Evolutionary conservation across 2,888 invertebrate genomes (phyloP), one percentile per base, ranked within the genome.

Genomic region (Brenthis ino): DNA sequence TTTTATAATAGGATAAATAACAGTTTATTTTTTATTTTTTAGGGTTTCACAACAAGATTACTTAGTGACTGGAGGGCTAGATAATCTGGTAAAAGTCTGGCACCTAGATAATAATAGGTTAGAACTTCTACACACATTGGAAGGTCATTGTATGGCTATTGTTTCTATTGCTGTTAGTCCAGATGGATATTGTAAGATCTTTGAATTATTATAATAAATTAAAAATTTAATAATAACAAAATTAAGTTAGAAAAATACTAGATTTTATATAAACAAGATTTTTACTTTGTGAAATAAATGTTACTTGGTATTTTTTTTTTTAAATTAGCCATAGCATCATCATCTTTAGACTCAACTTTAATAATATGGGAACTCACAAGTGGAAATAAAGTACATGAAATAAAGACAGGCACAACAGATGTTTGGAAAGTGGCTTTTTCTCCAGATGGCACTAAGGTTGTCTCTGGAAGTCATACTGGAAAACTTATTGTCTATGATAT

Each of bases 361-460:
- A 95, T 97, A 78, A 94, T 99, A 65, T 99, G 99, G 99, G 97
- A 99, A 79, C 87, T 99, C 13, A 94, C 95, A 64, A 94, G 95
- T 8, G 98, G 98, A 0, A 95, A 96, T 74, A 96, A 96, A 85
- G 94, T 97, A 58, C 96, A 96, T 73, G 95, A 95, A 77, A 95
- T 99, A 66, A 96, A 97, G 80, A 96, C 97, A 48, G 97, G 97
- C 0, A 97, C 97, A 0, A 95, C 96, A 0, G 97, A 99, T 89
- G 95, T 98, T 47, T 99, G 99, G 99, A 97, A 98, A 0, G 96
- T 99, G 0, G 96, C 96, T 4, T 99, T 99, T 85, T 98, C 99
- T 0, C 98, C 99, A 0, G 97, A 98, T 82, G 96, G 98, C 71
- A 95, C 95, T 78, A 96, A 95, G 80, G 94, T 99, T 13, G 97